Percentiles rank a stretch among this genome's conserved stretches.
phyloP scores from a whole-genome alignment of 2,797 vertebrate species.

The Pelochelys cantorii region DNA sequence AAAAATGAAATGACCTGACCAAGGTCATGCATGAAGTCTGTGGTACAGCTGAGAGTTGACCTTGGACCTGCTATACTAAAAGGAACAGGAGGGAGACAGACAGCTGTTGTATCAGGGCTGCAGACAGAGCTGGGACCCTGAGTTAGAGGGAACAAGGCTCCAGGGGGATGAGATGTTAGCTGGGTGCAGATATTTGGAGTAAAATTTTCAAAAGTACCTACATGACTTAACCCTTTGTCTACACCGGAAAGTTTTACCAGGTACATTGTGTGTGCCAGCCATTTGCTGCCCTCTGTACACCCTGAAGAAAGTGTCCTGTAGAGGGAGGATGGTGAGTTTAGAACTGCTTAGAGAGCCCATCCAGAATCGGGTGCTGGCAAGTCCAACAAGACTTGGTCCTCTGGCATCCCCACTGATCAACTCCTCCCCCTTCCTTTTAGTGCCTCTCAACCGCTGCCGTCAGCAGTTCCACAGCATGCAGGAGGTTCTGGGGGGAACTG shows the following conservation, averaged over 20 bases:
- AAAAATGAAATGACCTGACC: neutral
- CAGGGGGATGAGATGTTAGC: neutral
- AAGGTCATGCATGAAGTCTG: neutral
- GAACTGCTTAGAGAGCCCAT: neutral
- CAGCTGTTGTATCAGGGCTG: neutral
- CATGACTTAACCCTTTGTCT: neutral
- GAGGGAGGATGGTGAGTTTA: neutral
- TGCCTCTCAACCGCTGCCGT: no score
- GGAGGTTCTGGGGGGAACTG: no score
- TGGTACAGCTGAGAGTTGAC: neutral
- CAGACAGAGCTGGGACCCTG: neutral
- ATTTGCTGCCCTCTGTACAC: neutral
- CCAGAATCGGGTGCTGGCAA: neutral
- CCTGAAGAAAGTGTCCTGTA: neutral
- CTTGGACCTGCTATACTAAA: neutral
- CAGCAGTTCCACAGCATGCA: no score
- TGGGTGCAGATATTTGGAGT: neutral
- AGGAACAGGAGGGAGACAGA: neutral
- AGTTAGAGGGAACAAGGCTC: neutral
- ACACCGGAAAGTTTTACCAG: neutral
- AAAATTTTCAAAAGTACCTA: neutral
- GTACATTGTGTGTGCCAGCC: neutral
- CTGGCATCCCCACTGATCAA: neutral
- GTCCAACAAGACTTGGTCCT: neutral
- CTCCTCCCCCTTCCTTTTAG: no score